Percentiles rank a stretch among this genome's conserved stretches.
These are phyloP conservation scores for Ophioninae sp. DNA, from an alignment of 2,888 invertebrate genomes.

Conservation along the genomic window DNA sequence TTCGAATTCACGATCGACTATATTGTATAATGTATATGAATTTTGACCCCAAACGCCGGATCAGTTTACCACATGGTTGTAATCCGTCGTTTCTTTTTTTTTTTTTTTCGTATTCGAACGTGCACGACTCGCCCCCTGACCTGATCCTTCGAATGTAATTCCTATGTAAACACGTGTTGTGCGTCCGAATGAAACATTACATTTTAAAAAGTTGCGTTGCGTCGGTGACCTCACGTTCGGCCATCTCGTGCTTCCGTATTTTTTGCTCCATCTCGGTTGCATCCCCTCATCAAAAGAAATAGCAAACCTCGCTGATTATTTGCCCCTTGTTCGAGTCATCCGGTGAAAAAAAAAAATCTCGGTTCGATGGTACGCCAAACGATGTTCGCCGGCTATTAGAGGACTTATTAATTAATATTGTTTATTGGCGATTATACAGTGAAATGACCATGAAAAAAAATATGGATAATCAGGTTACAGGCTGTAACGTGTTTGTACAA, in stretches of 20 bases:
- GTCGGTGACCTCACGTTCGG: neutral
- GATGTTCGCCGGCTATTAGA: constrained; percentile 58
- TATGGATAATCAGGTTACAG: constrained; percentile 39
- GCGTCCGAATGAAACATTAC: neutral
- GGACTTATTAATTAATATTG: constrained; percentile 56
- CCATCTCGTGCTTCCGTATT: constrained; percentile 34
- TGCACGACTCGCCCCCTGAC: neutral
- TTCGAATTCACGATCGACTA: constrained; percentile 50
- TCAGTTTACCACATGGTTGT: constrained; percentile 12
- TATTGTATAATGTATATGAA: constrained; percentile 69
- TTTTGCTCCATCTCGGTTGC: neutral
- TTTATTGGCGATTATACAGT: constrained; percentile 52
- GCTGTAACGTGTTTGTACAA: constrained; percentile 58
- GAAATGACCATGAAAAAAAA: constrained; percentile 43
- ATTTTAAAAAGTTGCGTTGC: constrained; percentile 9
- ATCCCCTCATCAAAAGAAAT: constrained; percentile 6
- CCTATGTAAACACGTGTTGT: neutral
- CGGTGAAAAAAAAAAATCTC: constrained; percentile 24
- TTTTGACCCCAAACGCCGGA: constrained; percentile 44
- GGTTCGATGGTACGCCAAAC: constrained; percentile 52
- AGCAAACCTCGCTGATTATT: neutral
- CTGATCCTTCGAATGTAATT: neutral
- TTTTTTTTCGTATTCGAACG: constrained; percentile 35
- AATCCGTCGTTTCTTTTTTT: constrained; percentile 25
- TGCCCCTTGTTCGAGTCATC: constrained; percentile 42